Conservation (phyloP, 2,113 vertebrate genomes). For the Microcebus jonahi region DNA sequence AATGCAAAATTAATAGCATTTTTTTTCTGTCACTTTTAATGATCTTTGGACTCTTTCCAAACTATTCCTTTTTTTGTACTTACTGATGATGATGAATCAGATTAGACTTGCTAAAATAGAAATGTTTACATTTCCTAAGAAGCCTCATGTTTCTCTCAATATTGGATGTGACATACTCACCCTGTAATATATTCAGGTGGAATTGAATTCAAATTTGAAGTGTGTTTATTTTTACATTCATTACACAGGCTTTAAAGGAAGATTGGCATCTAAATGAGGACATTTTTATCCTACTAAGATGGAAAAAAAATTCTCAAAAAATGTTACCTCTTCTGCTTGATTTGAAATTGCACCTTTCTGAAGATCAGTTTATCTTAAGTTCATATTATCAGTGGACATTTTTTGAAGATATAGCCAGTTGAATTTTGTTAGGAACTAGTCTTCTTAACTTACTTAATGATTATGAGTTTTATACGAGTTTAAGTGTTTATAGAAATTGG, state of each 20-base stretch:
- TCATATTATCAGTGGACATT: conserved; percentile 2
- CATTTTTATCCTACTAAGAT: conserved; percentile 40
- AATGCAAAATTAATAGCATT: conserved; percentile 49
- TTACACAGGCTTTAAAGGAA: conserved; percentile 63
- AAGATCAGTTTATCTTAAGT: conserved; percentile 17
- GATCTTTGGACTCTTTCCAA: conserved; percentile 48
- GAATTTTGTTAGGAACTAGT: conserved; percentile 23
- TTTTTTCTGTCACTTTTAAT: conserved; percentile 37
- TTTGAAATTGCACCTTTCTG: conserved; percentile 51
- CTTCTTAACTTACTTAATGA: conserved; percentile 25
- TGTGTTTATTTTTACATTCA: conserved; percentile 70
- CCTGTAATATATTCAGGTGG: conserved; percentile 64
- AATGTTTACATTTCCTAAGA: conserved; percentile 54
- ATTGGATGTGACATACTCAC: conserved; percentile 59
- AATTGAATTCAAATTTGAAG: conserved; percentile 68
- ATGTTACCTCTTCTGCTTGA: background rate
- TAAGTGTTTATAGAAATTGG: conserved; percentile 57
- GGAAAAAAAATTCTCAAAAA: conserved; percentile 44
- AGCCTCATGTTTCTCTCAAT: conserved; percentile 27
- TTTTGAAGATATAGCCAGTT: background rate
- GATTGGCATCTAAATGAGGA: conserved; percentile 6
- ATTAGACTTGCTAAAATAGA: conserved; percentile 66
- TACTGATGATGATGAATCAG: conserved; percentile 52
- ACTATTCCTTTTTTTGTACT: background rate
- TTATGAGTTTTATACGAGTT: conserved; percentile 31